Conservation (phyloP, 2,888 invertebrate genomes). For the Epirrhoe alternata region DNA sequence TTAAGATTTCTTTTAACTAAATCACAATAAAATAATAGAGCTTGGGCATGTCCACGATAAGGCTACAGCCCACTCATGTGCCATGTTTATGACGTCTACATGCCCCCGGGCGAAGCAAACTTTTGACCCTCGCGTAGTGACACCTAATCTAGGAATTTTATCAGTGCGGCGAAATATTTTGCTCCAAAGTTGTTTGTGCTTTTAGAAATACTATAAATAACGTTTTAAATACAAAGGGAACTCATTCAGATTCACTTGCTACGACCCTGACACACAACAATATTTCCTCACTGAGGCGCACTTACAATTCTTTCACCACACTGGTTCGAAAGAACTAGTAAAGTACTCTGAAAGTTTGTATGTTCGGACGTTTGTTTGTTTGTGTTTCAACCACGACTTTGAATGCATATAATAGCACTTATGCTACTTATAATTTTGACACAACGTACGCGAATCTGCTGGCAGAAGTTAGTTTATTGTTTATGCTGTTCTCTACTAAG, state of each 20-base stretch:
- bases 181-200: background rate
- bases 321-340: no score
- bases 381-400: no score
- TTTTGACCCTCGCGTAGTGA: slow-evolving; percentile 3
- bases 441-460: no score
- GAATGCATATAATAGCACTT: no score
- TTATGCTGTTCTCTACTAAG: no score
- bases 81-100: slow-evolving; percentile 5
- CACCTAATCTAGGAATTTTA: slow-evolving; percentile 1
- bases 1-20: background rate
- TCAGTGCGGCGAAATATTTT: slow-evolving; percentile 1
- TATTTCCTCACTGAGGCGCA: no score
- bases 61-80: background rate
- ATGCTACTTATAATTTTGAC: no score
- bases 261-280: no score
- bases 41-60: background rate
- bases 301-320: no score
- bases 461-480: no score
- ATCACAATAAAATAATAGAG: background rate
- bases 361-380: no score
- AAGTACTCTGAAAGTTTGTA: no score
- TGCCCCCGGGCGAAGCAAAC: slow-evolving; percentile 6
- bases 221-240: background rate
- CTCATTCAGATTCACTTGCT: background rate
- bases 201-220: background rate